A percentile compares a stretch with the other conserved stretches of the same genome.
phyloP scores from a whole-genome alignment of 2,888 invertebrate species.

The Caenorhabditis sp. region DNA sequence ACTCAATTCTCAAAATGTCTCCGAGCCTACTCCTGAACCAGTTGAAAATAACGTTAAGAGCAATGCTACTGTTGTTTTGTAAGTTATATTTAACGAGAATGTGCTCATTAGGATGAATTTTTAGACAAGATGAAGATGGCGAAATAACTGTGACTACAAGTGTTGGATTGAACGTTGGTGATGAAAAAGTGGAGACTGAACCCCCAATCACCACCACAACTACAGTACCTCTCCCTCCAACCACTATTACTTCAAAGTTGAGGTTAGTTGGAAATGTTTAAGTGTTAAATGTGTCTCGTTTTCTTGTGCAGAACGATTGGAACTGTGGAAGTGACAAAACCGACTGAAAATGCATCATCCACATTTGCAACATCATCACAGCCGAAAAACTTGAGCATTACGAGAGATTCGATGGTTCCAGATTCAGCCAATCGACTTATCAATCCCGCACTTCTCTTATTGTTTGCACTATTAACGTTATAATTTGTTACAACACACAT shows the following conservation, averaged over 20 bases:
- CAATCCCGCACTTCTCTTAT: not conserved
- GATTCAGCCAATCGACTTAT: constrained; percentile 5
- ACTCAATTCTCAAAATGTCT: not conserved
- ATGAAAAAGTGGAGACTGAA: constrained; percentile 9
- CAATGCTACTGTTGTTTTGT: constrained; percentile 10
- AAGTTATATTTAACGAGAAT: too few relatives aligned
- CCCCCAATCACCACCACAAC: not conserved
- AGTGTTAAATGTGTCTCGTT: too few relatives aligned
- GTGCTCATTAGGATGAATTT: too few relatives aligned
- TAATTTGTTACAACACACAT: not conserved
- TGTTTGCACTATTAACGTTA: not conserved
- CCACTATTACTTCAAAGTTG: too few relatives aligned
- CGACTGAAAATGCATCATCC: constrained; percentile 19
- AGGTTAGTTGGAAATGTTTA: too few relatives aligned
- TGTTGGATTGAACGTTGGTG: constrained; percentile 26
- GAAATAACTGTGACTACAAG: constrained; percentile 31
- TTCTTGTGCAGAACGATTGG: constrained; percentile 15
- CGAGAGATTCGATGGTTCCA: not conserved
- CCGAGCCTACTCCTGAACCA: not conserved
- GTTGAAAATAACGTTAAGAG: not conserved
- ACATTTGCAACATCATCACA: not conserved
- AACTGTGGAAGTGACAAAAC: constrained; percentile 24
- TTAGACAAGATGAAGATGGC: constrained; percentile 17
- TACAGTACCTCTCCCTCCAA: not conserved
- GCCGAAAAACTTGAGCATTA: not conserved